Conservation (phyloP, 2,888 invertebrate genomes). For the Ceriagrion tenellum region DNA sequence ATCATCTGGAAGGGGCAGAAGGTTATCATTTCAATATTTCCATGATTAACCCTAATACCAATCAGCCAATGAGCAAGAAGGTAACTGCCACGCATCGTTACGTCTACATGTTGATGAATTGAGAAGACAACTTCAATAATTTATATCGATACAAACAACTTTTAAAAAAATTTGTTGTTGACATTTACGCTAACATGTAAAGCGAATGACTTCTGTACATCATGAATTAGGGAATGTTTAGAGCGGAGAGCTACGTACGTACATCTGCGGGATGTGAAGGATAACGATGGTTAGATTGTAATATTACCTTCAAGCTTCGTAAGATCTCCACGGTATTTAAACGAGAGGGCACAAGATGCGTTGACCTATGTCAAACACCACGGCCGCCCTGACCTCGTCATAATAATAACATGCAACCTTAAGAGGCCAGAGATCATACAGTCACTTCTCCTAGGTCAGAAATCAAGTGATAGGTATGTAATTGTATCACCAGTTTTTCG, state of each 20-base stretch:
- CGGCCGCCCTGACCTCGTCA: too few relatives aligned
- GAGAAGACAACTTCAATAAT: slow-evolving; percentile 70
- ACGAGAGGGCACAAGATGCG: too few relatives aligned
- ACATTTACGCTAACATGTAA: neutral
- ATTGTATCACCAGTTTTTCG: too few relatives aligned
- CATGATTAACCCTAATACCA: slow-evolving; percentile 72
- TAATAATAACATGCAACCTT: too few relatives aligned
- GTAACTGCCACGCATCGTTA: slow-evolving; percentile 73
- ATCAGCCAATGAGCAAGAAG: slow-evolving; percentile 69
- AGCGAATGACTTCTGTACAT: slow-evolving; percentile 70
- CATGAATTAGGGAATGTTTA: too few relatives aligned
- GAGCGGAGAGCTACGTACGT: too few relatives aligned
- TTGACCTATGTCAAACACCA: too few relatives aligned
- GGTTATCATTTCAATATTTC: slow-evolving; percentile 74
- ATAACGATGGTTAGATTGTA: too few relatives aligned
- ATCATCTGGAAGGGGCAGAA: too few relatives aligned
- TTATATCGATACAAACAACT: slow-evolving; percentile 72
- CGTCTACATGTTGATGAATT: slow-evolving; percentile 73
- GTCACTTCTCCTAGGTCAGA: neutral
- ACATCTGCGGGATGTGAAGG: too few relatives aligned
- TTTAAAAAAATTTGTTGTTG: slow-evolving; percentile 44
- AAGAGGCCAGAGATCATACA: neutral
- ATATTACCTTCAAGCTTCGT: too few relatives aligned
- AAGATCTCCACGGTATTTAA: too few relatives aligned
- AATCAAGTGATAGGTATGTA: neutral